Evolutionary conservation across 2,797 vertebrate species (phyloP).

Genomic region (Bradypodion pumilum): DNA sequence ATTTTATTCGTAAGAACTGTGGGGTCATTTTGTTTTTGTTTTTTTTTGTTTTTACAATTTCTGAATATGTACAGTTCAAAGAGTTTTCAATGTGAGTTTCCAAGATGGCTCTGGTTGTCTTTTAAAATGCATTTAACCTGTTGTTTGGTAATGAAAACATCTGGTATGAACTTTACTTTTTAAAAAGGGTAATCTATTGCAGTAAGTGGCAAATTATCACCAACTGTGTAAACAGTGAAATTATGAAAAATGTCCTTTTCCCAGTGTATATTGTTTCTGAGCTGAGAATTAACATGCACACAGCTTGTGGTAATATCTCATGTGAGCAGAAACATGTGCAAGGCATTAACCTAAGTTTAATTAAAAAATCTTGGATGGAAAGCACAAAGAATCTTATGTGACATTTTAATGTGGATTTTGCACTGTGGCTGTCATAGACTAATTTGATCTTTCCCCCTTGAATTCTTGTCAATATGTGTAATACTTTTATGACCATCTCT

Average conservation of each 20-base stretch:
- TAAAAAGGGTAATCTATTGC: constrained; percentile 47
- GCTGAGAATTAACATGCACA: constrained; percentile 38
- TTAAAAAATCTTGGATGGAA: constrained; percentile 6
- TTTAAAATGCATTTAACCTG: constrained; percentile 45
- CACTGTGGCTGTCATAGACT: not conserved
- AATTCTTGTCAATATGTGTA: not conserved
- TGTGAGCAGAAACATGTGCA: constrained; percentile 4
- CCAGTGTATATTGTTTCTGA: constrained; percentile 45
- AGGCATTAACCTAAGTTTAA: not conserved
- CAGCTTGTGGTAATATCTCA: constrained; percentile 15
- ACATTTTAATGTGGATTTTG: constrained; percentile 11
- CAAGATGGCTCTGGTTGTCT: constrained; percentile 60
- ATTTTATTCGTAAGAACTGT: constrained; percentile 8
- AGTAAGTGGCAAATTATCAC: constrained; percentile 65
- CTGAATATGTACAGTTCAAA: constrained; percentile 49
- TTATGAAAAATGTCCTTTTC: constrained; percentile 52
- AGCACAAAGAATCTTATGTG: not conserved
- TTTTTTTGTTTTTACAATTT: constrained; percentile 52
- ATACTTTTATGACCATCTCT: not conserved
- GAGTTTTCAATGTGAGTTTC: constrained; percentile 55
- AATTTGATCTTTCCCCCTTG: not conserved
- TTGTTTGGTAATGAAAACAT: constrained; percentile 62
- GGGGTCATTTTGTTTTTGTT: constrained; percentile 35
- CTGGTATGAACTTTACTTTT: constrained; percentile 58
- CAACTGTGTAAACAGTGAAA: constrained; percentile 72